phyloP scores from a whole-genome alignment of 2,113 vertebrate genomes.

The Ovibos moschatus region DNA sequence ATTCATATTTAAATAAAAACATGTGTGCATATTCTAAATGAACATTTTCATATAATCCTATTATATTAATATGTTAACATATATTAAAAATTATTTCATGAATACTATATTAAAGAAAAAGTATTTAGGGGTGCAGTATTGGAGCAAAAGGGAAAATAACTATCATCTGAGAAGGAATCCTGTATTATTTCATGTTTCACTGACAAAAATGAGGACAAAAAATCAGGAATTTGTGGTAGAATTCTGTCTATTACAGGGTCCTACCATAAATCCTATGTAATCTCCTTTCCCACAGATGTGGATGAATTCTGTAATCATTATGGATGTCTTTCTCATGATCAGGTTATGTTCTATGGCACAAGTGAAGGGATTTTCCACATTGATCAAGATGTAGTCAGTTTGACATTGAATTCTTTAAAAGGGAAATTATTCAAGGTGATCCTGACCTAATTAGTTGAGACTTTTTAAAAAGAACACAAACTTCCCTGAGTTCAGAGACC shows the following conservation, averaged over 20 bases:
- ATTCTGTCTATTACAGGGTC: not conserved
- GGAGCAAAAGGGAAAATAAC: not conserved
- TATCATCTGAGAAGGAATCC: not conserved
- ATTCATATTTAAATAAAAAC: slow-evolving; percentile 27
- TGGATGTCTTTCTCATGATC: not conserved
- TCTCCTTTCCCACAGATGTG: not conserved
- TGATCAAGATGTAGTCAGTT: not conserved
- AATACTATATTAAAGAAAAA: not conserved
- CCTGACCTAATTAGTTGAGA: not conserved
- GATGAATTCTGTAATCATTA: not conserved
- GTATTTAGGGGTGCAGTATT: not conserved
- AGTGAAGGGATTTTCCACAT: not conserved
- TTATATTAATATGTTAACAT: not conserved
- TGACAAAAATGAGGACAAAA: not conserved
- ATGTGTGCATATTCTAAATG: not conserved
- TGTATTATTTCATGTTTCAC: not conserved
- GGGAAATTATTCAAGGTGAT: not conserved
- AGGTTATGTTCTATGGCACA: not conserved
- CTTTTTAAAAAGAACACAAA: not conserved
- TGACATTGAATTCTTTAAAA: not conserved
- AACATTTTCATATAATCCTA: not conserved
- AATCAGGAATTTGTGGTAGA: not conserved
- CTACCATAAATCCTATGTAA: not conserved
- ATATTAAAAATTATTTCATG: not conserved
- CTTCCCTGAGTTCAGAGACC: not conserved